Evolutionary conservation across 2,113 vertebrate genomes (phyloP), one percentile per base, ranked within the genome.

Genomic region (Callipepla californica): DNA sequence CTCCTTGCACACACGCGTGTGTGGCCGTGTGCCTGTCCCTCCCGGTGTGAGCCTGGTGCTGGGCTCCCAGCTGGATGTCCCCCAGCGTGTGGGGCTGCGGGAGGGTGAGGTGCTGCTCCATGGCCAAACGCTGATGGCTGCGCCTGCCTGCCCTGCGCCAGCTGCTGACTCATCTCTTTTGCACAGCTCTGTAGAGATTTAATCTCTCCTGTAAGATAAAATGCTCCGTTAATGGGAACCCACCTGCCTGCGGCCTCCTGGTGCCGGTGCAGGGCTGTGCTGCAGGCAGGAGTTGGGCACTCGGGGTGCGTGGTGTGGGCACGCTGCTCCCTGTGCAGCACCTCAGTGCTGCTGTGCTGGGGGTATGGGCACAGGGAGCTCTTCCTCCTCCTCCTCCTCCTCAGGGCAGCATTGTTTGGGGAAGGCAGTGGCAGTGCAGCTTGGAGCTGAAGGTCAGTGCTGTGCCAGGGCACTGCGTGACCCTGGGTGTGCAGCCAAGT

Each of bases 141-240:
- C 70, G 32, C 70, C 25, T 63, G 80, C 93, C 25, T 5, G 2
- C 74, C 53, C 20, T 13, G 38, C 2, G 66, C 92, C 61, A 36
- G 73, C 47, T 90, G 96, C 96, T 95, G 95, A 97, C 44, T 94
- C 94, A 61, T 95, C 75, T 2, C 72, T 79, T 96, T 11, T 26
- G 51, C 0, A 1, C 51, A 3, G 17, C 86, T 38, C 73, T 50
- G 3, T 50, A 48, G 92, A 94, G 92, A 63, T 48, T 87, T 57
- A 36, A 42, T 84, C 59, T 40, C 68, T 80, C 34, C 68, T 11
- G 48, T 55, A 40, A 84, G 92, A 91, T 53, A 32, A 63, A 90
- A 83, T 1, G 8, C 74, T 91, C 92, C 44, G 1, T 63, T 62
- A 79, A 59, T 84, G 75, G 94, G 67, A 53, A 13, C 55, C n/a